These are phyloP conservation scores for Mus spretus DNA, from an alignment of 2,797 vertebrate species.

Conservation along the genomic window DNA sequence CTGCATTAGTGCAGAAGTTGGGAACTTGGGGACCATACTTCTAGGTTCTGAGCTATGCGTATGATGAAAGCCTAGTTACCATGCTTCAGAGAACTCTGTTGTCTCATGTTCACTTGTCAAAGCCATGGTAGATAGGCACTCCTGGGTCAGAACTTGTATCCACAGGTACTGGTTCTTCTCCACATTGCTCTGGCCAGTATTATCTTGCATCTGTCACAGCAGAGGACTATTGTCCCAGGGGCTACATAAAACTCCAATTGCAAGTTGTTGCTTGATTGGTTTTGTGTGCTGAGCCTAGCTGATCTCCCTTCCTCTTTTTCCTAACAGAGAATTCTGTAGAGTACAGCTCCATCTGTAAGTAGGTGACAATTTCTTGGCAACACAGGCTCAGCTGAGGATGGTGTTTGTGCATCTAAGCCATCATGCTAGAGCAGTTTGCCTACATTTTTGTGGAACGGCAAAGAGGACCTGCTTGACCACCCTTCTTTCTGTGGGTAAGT, in stretches of 20 bases:
- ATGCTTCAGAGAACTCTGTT: neutral
- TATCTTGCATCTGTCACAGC: neutral
- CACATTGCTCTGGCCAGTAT: neutral
- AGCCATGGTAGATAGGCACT: neutral
- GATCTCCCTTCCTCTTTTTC: slow-evolving; percentile 22
- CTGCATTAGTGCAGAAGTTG: neutral
- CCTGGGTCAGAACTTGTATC: neutral
- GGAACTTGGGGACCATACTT: neutral
- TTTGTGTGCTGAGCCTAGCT: neutral
- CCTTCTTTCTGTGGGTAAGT: slow-evolving; percentile 50
- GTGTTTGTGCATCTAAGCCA: neutral
- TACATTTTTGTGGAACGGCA: slow-evolving; percentile 31
- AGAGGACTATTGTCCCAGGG: neutral
- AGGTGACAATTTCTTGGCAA: slow-evolving; percentile 8
- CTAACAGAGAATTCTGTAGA: slow-evolving; percentile 23
- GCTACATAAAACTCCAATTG: neutral
- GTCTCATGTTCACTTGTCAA: neutral
- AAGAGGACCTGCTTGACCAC: slow-evolving; percentile 13
- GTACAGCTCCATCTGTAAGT: neutral
- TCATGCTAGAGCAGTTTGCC: neutral
- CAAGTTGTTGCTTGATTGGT: neutral
- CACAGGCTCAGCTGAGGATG: neutral
- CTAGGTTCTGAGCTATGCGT: neutral
- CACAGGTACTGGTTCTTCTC: neutral
- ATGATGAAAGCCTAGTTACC: neutral